These are phyloP conservation scores for Syrrhaptes paradoxus DNA, from an alignment of 2,113 vertebrate genomes.

Conservation along the genomic window DNA sequence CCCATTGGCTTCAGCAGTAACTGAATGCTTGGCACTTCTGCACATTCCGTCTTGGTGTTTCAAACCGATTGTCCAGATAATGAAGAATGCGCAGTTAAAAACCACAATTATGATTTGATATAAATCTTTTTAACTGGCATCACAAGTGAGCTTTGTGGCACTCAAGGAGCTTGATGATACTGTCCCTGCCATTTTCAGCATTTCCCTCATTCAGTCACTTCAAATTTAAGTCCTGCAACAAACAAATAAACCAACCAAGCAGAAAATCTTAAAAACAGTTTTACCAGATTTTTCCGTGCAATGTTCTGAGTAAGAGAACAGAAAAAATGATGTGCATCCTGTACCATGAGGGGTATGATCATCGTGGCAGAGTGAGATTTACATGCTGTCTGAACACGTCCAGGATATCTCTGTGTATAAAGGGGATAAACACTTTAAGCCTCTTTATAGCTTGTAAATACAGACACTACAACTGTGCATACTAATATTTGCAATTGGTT, in stretches of 20 bases:
- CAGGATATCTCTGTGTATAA: conserved; percentile 12
- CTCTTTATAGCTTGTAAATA: conserved; percentile 30
- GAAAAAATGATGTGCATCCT: background rate
- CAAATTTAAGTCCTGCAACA: background rate
- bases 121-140: background rate
- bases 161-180: background rate
- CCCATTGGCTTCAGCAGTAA: background rate
- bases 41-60: background rate
- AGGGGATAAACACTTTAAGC: conserved; percentile 30
- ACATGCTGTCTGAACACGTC: background rate
- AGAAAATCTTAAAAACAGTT: background rate
- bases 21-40: background rate
- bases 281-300: background rate
- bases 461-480: background rate
- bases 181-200: background rate
- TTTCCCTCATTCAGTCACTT: background rate
- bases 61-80: background rate
- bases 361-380: background rate
- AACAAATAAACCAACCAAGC: background rate
- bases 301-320: background rate
- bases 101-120: background rate
- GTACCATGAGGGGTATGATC: background rate
- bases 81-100: background rate
- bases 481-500: conserved; percentile 34
- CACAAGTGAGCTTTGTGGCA: background rate